Percentiles rank a stretch among this genome's conserved stretches.
Evolutionary conservation across 2,797 vertebrate genomes (phyloP).

Genomic region (Sciurus carolinensis): DNA sequence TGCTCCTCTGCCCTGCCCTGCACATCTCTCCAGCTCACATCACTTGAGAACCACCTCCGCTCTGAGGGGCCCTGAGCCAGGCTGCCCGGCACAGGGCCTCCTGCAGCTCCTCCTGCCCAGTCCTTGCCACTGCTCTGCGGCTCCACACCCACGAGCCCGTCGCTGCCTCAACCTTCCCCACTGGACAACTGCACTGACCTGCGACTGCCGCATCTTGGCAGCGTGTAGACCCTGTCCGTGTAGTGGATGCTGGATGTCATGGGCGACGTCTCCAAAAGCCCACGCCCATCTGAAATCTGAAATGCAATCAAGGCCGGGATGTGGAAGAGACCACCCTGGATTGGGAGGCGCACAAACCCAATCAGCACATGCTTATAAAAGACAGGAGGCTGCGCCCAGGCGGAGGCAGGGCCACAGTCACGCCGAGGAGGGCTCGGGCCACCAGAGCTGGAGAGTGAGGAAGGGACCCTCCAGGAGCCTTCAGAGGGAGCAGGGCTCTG

Average conservation of each 20-base stretch:
- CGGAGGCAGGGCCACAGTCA: too few relatives aligned
- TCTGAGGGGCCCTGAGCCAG: rapidly evolving
- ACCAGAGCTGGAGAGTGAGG: neutral
- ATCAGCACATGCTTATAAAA: neutral
- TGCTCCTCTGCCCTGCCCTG: rapidly evolving
- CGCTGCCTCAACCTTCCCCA: neutral
- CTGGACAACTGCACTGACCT: neutral
- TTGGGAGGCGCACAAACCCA: neutral
- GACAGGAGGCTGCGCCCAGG: neutral
- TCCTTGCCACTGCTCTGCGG: neutral
- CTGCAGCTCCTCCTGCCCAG: rapidly evolving
- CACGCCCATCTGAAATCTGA: neutral
- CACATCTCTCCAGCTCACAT: rapidly evolving
- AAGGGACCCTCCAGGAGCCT: neutral
- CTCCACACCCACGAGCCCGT: rapidly evolving
- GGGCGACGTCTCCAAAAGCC: too few relatives aligned
- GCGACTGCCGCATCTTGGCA: rapidly evolving
- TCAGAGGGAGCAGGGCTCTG: neutral
- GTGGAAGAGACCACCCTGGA: rapidly evolving
- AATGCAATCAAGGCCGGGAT: neutral
- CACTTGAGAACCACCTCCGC: rapidly evolving
- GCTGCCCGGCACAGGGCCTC: rapidly evolving
- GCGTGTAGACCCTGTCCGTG: rapidly evolving
- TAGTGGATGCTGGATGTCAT: neutral
- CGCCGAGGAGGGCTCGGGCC: rapidly evolving